Evolutionary conservation across 1,140 invertebrate genomes (phyloP).

Genomic region (Listronotus oregonensis): DNA sequence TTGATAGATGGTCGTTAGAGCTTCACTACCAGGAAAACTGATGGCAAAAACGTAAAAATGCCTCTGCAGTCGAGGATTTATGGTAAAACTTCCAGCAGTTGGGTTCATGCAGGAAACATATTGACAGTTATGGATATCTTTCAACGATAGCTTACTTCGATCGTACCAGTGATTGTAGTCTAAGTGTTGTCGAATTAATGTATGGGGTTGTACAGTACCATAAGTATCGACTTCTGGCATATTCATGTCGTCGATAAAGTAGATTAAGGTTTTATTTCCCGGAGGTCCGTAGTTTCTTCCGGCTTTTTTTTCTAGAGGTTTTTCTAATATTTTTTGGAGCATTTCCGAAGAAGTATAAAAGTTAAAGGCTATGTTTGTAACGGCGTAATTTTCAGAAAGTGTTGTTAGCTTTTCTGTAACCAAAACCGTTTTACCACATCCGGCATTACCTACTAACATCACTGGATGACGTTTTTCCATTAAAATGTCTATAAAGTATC

Average conservation of each 20-base stretch:
- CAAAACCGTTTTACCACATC: constrained; percentile 88
- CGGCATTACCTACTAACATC: constrained; percentile 92
- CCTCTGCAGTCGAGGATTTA: constrained; percentile 90
- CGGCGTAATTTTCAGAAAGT: constrained; percentile 84
- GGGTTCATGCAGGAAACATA: constrained; percentile 98
- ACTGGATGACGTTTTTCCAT: constrained; percentile 88
- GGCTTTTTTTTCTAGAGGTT: constrained; percentile 93
- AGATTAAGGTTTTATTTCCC: constrained; percentile 91
- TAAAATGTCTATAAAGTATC: constrained; percentile 88
- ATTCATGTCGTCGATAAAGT: constrained; percentile 97
- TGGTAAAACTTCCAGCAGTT: constrained; percentile 94
- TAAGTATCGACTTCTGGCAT: constrained; percentile 95
- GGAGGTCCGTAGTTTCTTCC: constrained; percentile 95
- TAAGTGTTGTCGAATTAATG: constrained; percentile 91
- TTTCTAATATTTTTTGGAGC: constrained; percentile 93
- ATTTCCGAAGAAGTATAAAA: constrained; percentile 97
- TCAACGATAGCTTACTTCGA: constrained; percentile 84
- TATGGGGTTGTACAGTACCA: constrained; percentile 95
- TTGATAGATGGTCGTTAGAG: constrained; percentile 87
- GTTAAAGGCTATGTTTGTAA: constrained; percentile 94
- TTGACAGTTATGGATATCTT: constrained; percentile 96
- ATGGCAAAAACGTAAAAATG: constrained; percentile 95
- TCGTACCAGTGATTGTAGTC: constrained; percentile 98
- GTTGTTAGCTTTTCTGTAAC: constrained; percentile 83
- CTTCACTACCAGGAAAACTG: constrained; percentile 86